A percentile compares a stretch with the other conserved stretches of the same genome.
Conservation (phyloP, 2,888 invertebrate species). For the Philaethria dido region DNA sequence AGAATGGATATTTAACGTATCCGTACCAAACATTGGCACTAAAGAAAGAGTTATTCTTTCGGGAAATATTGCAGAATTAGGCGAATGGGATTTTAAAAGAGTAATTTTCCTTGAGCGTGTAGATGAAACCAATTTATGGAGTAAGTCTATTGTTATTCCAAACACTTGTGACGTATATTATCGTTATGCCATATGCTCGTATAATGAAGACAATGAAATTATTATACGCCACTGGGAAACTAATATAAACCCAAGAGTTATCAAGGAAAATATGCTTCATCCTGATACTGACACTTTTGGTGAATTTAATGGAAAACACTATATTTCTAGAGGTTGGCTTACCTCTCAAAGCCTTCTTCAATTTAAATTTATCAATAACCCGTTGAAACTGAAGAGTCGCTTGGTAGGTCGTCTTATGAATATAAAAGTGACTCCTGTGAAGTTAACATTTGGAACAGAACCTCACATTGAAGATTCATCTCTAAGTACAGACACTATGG, state of each 20-base stretch:
- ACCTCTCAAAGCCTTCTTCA: conserved; percentile 92
- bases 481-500: conserved; percentile 85
- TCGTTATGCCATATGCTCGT: conserved; percentile 89
- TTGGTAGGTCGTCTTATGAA: conserved; percentile 86
- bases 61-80: conserved; percentile 87
- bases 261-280: conserved; percentile 72
- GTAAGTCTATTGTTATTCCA: conserved; percentile 86
- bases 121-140: conserved; percentile 83
- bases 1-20: conserved; percentile 76
- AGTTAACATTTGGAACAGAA: conserved; percentile 81
- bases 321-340: conserved; percentile 92
- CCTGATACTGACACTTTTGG: conserved; percentile 87
- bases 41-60: conserved; percentile 88
- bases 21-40: conserved; percentile 76
- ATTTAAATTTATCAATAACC: conserved; percentile 91
- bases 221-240: conserved; percentile 93
- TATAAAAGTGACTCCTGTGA: conserved; percentile 90
- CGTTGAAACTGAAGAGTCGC: conserved; percentile 89
- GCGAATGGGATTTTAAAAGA: conserved; percentile 87
- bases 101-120: conserved; percentile 82
- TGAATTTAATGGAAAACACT: conserved; percentile 79
- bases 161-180: conserved; percentile 87
- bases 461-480: conserved; percentile 83
- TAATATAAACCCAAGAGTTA: conserved; percentile 86
- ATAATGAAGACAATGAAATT: conserved; percentile 84